Evolutionary conservation across 2,113 vertebrate genomes (phyloP).

Genomic region (Callospermophilus lateralis): DNA sequence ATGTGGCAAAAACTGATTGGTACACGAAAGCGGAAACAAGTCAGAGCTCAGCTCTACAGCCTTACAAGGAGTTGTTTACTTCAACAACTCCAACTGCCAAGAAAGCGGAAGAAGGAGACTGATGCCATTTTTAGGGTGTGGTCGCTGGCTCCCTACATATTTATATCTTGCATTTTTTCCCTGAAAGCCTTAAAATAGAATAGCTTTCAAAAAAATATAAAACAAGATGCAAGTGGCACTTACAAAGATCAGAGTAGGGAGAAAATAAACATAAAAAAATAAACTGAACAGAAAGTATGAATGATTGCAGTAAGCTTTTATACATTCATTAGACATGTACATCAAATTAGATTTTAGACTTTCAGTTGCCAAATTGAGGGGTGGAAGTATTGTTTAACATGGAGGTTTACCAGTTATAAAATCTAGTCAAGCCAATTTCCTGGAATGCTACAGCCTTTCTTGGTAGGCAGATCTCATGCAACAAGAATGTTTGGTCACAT

Average conservation of each 20-base stretch:
- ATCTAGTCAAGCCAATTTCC: background rate
- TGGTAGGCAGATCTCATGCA: background rate
- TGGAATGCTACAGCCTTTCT: background rate
- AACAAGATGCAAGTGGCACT: background rate
- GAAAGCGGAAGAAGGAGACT: too few relatives aligned
- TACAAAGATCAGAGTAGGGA: background rate
- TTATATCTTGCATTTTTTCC: background rate
- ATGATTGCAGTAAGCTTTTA: background rate
- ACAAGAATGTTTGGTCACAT: background rate
- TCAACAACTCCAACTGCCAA: too few relatives aligned
- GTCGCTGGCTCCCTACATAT: too few relatives aligned
- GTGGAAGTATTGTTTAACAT: background rate
- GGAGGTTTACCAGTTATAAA: background rate
- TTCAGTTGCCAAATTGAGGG: background rate
- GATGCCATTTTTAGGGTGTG: too few relatives aligned
- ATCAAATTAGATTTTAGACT: conserved; percentile 21
- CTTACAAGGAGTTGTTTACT: too few relatives aligned
- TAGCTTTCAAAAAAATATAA: background rate
- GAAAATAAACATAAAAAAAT: background rate
- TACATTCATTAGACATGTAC: background rate
- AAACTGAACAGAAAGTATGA: background rate
- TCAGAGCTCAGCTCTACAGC: too few relatives aligned
- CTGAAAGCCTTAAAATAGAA: background rate
- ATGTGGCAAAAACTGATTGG: too few relatives aligned
- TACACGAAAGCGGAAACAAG: too few relatives aligned